These are phyloP conservation scores for Haemorhous mexicanus DNA, from an alignment of 2,113 vertebrate genomes.

Conservation along the genomic window DNA sequence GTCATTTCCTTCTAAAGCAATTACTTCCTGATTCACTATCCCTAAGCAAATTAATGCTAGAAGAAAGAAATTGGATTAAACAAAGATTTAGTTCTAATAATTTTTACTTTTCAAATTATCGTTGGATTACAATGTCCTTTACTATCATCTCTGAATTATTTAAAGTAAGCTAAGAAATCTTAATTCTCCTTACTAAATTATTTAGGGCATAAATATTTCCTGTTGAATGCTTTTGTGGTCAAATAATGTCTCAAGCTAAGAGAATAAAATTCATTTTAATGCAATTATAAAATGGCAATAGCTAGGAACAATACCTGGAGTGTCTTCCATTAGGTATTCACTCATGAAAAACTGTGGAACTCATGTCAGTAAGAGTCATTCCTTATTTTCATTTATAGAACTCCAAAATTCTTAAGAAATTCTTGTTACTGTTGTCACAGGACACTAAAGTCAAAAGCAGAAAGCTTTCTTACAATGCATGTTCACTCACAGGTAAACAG, in stretches of 20 bases:
- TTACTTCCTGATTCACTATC: slow-evolving; percentile 5
- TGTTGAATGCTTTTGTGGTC: slow-evolving; percentile 54
- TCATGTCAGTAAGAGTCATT: background rate
- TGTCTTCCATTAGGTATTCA: background rate
- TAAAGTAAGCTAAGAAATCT: slow-evolving; percentile 53
- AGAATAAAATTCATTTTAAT: slow-evolving; percentile 57
- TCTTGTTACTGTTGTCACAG: background rate
- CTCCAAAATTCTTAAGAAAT: background rate
- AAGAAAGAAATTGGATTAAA: slow-evolving; percentile 16
- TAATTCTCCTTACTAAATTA: slow-evolving; percentile 66
- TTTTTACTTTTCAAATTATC: slow-evolving; percentile 17
- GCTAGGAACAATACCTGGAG: slow-evolving; percentile 6
- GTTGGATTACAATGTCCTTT: slow-evolving; percentile 17
- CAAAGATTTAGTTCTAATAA: background rate
- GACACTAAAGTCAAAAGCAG: background rate
- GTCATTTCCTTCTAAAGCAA: background rate
- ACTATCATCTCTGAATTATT: slow-evolving; percentile 67
- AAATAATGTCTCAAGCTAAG: slow-evolving; percentile 39
- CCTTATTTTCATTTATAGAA: background rate
- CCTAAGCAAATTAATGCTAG: background rate
- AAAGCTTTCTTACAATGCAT: background rate
- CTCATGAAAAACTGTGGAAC: background rate
- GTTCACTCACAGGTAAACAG: slow-evolving; percentile 7
- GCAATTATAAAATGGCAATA: slow-evolving; percentile 21
- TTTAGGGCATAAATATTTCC: slow-evolving; percentile 64